These are phyloP conservation scores for Lytechinus variegatus DNA, from an alignment of 35 echinoderm and acorn worm genomes.

Conservation along the genomic window DNA sequence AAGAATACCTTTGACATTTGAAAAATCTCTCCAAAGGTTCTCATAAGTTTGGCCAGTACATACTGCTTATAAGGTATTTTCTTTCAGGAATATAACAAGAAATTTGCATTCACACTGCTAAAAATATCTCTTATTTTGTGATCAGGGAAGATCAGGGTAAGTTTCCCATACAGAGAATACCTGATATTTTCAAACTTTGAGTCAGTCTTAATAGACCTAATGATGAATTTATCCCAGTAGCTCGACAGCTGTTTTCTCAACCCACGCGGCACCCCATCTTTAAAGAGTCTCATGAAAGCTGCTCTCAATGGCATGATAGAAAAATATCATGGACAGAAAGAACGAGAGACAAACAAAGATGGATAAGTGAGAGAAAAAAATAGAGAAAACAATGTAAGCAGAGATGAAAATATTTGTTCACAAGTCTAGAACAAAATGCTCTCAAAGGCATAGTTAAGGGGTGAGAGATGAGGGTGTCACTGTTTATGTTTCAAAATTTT, in stretches of 20 bases:
- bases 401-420: not conserved
- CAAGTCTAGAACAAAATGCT: conserved; percentile 3
- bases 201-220: not conserved
- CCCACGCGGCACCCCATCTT: not conserved
- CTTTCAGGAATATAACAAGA: no score
- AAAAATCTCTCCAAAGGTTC: no score
- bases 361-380: no score
- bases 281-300: not conserved
- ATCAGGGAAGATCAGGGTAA: no score
- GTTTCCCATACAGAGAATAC: no score
- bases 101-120: no score
- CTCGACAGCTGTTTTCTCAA: not conserved
- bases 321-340: not conserved
- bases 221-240: not conserved
- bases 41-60: no score
- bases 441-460: not conserved
- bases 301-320: not conserved
- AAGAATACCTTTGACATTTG: no score
- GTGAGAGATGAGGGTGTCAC: not conserved
- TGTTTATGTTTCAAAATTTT: not conserved
- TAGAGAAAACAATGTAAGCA: not conserved
- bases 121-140: no score
- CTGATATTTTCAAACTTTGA: no score
- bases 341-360: no score
- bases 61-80: no score